Evolutionary conservation across 1,140 invertebrate species (phyloP).

Genomic region (Calephelis nemesis): DNA sequence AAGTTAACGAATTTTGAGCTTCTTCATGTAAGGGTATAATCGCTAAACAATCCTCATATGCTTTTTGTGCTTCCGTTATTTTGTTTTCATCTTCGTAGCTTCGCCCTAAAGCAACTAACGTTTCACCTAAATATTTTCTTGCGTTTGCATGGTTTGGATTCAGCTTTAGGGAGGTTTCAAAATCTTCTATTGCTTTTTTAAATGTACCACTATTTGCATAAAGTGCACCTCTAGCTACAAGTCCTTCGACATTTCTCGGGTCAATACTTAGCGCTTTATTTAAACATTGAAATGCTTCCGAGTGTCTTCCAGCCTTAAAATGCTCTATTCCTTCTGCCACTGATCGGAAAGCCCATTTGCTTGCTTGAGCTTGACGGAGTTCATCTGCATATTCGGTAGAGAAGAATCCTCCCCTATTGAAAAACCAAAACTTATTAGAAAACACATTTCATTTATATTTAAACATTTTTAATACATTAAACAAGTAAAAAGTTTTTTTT

Average conservation of each 20-base stretch:
- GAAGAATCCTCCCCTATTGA: constrained; percentile 85
- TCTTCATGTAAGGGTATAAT: constrained; percentile 92
- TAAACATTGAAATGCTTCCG: constrained; percentile 96
- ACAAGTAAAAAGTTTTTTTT: too few species aligned
- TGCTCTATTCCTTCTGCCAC: constrained; percentile 95
- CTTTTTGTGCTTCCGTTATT: constrained; percentile 90
- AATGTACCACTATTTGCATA: constrained; percentile 97
- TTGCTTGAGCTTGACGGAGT: constrained; percentile 92
- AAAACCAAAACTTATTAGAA: constrained; percentile 27
- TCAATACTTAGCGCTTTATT: constrained; percentile 97
- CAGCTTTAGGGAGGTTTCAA: constrained; percentile 92
- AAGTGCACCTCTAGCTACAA: constrained; percentile 95
- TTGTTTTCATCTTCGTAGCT: constrained; percentile 92
- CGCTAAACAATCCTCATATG: constrained; percentile 89
- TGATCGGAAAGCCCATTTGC: constrained; percentile 94
- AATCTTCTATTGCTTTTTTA: constrained; percentile 95
- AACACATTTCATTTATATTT: neutral
- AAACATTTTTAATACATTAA: constrained; percentile 15
- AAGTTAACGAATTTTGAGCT: constrained; percentile 89
- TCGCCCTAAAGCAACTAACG: constrained; percentile 90
- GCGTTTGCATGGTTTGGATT: constrained; percentile 96
- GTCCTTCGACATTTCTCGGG: constrained; percentile 94
- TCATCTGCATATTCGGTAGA: constrained; percentile 90
- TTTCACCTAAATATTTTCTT: constrained; percentile 95
- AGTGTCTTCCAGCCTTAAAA: constrained; percentile 93